Base-by-base conservation (phyloP, 2,797 vertebrate genomes). In the Alauda arvensis region DNA sequence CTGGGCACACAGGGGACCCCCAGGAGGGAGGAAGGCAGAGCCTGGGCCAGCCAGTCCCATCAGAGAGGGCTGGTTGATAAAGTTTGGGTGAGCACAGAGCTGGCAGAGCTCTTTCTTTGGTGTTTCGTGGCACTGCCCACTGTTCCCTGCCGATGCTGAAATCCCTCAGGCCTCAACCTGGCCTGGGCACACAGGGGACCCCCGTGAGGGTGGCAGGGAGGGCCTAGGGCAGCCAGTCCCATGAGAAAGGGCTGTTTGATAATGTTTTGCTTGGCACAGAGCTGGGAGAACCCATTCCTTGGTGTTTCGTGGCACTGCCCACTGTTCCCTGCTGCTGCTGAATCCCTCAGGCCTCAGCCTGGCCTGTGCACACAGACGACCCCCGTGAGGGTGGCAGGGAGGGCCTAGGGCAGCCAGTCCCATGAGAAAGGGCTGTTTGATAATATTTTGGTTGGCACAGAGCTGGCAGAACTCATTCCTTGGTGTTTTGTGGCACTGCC, bases 181-280 rank as follows among this genome's bases (percentile, higher is more conserved):
- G 29, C 33, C 67, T 66, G n/a, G 25, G 29, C 28, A 19, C 4
- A 0, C 13, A 1, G 5, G 31, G 45, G 21, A 42, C 1, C 8
- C 26, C 8, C 2, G 1, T 21, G 4, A 55, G 46, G 43, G 62
- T 14, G 26, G 2, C 42, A 59, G 37, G 21, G 26, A 37, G 11
- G 39, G 24, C 34, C 29, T 25, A 33, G 11, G 39, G 19, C 37
- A 49, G n/a, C 23, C 46, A 2, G 20, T 17, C 9, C 23, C 0
- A 1, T 12, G 31, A 18, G 5, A 6, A 1, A 1, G 33, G 20
- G 53, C 8, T 0, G 0, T 8, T 0, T 23, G 57, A 9, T 18
- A 5, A 25, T 5, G 6, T 18, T 7, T 16, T 39, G 6, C 51
- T n/a, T 34, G 33, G 31, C 1, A 1, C 23, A 14, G 9, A 21